Base-by-base conservation (phyloP, 2,797 vertebrate species). In the Uromys caudimaculatus region DNA sequence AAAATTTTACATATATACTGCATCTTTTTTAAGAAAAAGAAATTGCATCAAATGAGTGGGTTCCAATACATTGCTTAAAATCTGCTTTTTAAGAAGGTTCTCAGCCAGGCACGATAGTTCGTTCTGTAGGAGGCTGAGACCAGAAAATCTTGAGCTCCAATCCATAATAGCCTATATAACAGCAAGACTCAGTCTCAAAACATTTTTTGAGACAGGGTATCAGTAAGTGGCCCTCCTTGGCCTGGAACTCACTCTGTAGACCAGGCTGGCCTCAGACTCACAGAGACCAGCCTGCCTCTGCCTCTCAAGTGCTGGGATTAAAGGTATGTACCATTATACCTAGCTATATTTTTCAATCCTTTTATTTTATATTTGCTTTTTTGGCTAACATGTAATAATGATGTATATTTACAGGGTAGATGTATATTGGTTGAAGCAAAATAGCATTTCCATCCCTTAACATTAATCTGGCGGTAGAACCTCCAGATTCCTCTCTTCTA, bases 11-110 rank as follows among this genome's bases (percentile, higher is more conserved):
- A 76, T 17, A 82, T 83, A 44, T 84, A 75, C 47, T 84, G 82
- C 16, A 64, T n/a, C 32, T 50, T 85, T 84, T 64, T 44, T 27
- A 3, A 6, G 14, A 64, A 47, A 47, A 85, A 85, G 60, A 35
- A 67, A 67, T 32, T n/a, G 19, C 62, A 67, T 50, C 64, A 67
- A 67, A 21, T 85, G 62, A 67, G 19, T 77, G 13, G 29, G 56
- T 87, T 96, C n/a, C 76, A 58, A 56, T 86, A 78, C 81, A 93
- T 79, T 81, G 24, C 87, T 91, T 83, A 38, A 91, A 93, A 89
- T 6, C 50, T 88, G 13, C 24, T 86, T 71, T 86, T 35, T 19
- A 19, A 41, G 73, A 87, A 73, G 14, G n/a, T 56, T 73, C 54
- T 73, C 50, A 73, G 4, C 27, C 67, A 56, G 56, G 83, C 89